A percentile compares a stretch with the other conserved stretches of the same genome.
These are phyloP conservation scores for Lepidurus couesii DNA, from an alignment of 1,140 invertebrate species.

Conservation along the genomic window DNA sequence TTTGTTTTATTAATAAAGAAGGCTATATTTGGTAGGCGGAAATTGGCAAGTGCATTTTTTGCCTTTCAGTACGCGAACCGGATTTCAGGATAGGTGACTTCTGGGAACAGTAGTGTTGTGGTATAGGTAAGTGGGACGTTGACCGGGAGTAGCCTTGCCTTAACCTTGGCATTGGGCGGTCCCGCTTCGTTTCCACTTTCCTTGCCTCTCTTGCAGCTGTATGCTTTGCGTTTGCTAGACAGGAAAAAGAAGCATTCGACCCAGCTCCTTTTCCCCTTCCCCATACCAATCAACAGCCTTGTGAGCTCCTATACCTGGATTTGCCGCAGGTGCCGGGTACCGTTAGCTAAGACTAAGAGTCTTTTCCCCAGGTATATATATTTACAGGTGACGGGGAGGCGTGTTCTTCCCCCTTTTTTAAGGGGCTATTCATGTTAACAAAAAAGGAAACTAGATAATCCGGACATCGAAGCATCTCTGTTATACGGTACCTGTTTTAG, in stretches of 20 bases:
- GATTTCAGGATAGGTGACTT: constrained; percentile 9
- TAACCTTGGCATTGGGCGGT: constrained; percentile 13
- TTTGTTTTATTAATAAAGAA: not conserved
- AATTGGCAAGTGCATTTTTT: not conserved
- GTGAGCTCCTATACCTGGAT: too few species aligned
- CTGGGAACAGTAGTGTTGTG: not conserved
- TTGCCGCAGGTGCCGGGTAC: too few species aligned
- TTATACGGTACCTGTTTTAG: not conserved
- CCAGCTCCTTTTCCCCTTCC: too few species aligned
- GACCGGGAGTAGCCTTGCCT: constrained; percentile 10
- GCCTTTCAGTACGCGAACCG: not conserved
- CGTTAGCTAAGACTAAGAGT: too few species aligned
- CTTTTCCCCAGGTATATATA: too few species aligned
- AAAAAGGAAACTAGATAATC: not conserved
- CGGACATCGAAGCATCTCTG: not conserved
- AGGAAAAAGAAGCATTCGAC: too few species aligned
- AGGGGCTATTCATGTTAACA: not conserved
- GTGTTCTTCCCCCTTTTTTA: not conserved
- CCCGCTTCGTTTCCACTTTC: constrained; percentile 20
- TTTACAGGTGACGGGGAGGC: not conserved
- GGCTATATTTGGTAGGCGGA: not conserved
- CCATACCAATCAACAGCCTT: too few species aligned
- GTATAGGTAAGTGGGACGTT: constrained; percentile 10
- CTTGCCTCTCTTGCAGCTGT: not conserved
- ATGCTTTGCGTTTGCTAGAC: not conserved